Evolutionary conservation across 2,888 invertebrate genomes (phyloP).

Genomic region (Drosophila rellima): DNA sequence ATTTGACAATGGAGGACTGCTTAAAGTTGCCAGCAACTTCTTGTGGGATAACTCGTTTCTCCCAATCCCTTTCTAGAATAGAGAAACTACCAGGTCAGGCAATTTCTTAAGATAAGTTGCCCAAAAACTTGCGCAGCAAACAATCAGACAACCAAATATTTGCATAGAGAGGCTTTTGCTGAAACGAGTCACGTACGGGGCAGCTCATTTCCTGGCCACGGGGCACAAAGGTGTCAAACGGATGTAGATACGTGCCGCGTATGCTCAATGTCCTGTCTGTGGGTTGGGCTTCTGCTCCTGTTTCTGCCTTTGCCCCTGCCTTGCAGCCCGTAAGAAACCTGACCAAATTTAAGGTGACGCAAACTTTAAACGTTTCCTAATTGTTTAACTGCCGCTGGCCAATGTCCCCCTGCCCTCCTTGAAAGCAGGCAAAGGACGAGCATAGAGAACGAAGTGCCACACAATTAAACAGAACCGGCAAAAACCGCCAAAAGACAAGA

Average conservation of each 20-base stretch:
- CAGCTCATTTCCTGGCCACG: slow-evolving; percentile 80
- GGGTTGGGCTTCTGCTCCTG: slow-evolving; percentile 17
- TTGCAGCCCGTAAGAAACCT: slow-evolving; percentile 40
- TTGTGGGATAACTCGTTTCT: slow-evolving; percentile 37
- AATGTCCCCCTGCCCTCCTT: background rate
- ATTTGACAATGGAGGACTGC: slow-evolving; percentile 2
- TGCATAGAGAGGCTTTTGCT: slow-evolving; percentile 34
- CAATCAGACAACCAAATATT: slow-evolving; percentile 49
- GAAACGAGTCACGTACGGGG: slow-evolving; percentile 78
- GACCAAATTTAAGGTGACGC: slow-evolving; percentile 30
- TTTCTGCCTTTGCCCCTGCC: slow-evolving; percentile 14
- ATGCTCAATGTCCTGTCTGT: slow-evolving; percentile 63
- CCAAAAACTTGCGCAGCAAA: slow-evolving; percentile 38
- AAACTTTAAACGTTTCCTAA: slow-evolving; percentile 82
- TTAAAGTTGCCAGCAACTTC: slow-evolving; percentile 34
- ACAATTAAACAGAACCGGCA: slow-evolving; percentile 67
- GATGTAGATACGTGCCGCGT: slow-evolving; percentile 79
- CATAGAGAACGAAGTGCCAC: slow-evolving; percentile 37
- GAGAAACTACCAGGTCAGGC: slow-evolving; percentile 3
- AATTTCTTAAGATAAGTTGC: slow-evolving; percentile 37
- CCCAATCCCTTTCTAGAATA: background rate
- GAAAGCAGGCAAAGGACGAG: slow-evolving; percentile 8
- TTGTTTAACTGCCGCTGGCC: slow-evolving; percentile 75
- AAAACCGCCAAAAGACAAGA: slow-evolving; percentile 64
- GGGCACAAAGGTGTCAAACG: slow-evolving; percentile 79